Evolutionary conservation across 2,797 vertebrate species (phyloP).

Genomic region (Labroides dimidiatus): DNA sequence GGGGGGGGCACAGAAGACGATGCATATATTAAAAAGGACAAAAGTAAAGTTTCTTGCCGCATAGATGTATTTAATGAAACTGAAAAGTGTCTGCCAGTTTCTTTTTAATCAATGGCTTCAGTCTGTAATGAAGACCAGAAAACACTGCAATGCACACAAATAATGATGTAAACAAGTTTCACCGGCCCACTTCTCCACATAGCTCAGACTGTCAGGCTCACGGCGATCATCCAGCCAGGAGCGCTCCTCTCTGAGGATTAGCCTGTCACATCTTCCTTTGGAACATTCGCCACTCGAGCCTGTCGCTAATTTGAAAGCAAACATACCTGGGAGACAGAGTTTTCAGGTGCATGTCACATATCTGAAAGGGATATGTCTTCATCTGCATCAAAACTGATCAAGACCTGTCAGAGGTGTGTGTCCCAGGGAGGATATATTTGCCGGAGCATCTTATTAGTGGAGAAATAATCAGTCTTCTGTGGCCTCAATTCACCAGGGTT

Average conservation of each 20-base stretch:
- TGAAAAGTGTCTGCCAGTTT: slow-evolving; percentile 24
- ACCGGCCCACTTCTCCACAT: slow-evolving; percentile 47
- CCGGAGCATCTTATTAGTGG: slow-evolving; percentile 14
- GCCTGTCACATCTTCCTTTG: slow-evolving; percentile 68
- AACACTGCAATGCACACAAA: slow-evolving; percentile 30
- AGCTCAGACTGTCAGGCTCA: slow-evolving; percentile 58
- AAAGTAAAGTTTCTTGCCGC: slow-evolving; percentile 19
- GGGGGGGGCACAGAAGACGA: slow-evolving; percentile 1
- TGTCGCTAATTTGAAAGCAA: slow-evolving; percentile 60
- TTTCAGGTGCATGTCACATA: slow-evolving; percentile 54
- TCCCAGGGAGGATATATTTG: slow-evolving; percentile 12
- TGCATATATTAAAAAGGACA: slow-evolving; percentile 6
- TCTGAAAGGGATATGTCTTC: slow-evolving; percentile 67
- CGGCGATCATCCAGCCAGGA: slow-evolving; percentile 51
- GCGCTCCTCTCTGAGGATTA: slow-evolving; percentile 64
- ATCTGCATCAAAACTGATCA: slow-evolving; percentile 60
- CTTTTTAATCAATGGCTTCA: slow-evolving; percentile 39
- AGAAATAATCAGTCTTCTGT: slow-evolving; percentile 17
- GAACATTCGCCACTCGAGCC: slow-evolving; percentile 48
- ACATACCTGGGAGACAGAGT: slow-evolving; percentile 37
- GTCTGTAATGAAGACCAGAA: slow-evolving; percentile 31
- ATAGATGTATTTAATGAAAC: slow-evolving; percentile 40
- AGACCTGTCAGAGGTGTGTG: slow-evolving; percentile 42
- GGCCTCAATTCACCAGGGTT: slow-evolving; percentile 34
- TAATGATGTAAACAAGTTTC: slow-evolving; percentile 63